Evolutionary conservation across 2,888 invertebrate genomes (phyloP), one percentile per base, ranked within the genome.

Genomic region (Desoria tigrina): DNA sequence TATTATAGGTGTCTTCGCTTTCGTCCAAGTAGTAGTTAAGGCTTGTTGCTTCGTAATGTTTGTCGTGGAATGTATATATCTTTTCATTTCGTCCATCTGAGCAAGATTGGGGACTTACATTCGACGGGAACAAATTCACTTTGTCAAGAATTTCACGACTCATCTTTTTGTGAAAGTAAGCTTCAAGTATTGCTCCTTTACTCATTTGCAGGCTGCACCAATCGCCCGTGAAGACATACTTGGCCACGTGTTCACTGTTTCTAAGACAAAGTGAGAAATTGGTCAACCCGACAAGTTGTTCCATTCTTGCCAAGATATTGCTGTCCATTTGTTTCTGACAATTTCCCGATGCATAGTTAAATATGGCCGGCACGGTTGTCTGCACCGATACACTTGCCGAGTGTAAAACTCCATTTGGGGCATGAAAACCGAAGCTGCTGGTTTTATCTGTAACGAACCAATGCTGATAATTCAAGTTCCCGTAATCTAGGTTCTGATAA

Each of bases 211-310:
- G 45, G 24, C 55, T 49, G n/a, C 42, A 2, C 65, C 65, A 65
- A 1, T 49, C 18, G n/a, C 55, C 65, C 1, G 49, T 42, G 32
- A 65, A 65, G 21, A 65, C 42, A 24, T 65, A 65, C 24, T 65
- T 65, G 16, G 65, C 65, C 9, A 65, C 65, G 23, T 65, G 65
- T 45, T 65, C 65, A 21, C 55, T 54, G 42, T 65, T 65, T 39
- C 65, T 37, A 1, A 65, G 21, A 24, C 60, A 54, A 1, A 65
- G n/a, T 7, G 65, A 65, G 45, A 32, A 65, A 23, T 65, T 65
- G 16, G 2, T 37, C 61, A 65, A 55, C 1, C 65, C 64, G 2
- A 65, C 3, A 18, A 65, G 37, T 0, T 45, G 28, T 6, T 1
- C 6, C 26, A 61, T 65, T 18, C 65, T 26, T 0, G 39, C 45